phyloP scores from a whole-genome alignment of 2,888 invertebrate species.

The Chrysolina haemoptera region DNA sequence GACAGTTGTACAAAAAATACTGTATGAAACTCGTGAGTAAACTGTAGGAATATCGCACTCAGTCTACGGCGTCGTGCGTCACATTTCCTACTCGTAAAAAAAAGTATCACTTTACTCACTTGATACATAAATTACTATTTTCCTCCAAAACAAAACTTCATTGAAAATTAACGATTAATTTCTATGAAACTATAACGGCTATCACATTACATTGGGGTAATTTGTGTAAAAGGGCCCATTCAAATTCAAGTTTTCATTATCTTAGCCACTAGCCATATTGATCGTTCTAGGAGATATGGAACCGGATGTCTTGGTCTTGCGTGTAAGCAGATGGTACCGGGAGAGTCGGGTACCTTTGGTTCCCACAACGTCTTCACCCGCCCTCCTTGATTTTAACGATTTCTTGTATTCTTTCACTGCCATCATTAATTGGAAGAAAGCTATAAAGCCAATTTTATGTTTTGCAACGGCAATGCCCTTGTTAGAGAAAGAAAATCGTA shows the following conservation, averaged over 20 bases:
- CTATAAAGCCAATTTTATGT: conserved; percentile 42
- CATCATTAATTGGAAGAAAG: conserved; percentile 33
- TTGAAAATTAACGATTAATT: no score
- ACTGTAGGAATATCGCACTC: no score
- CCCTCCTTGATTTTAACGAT: conserved; percentile 39
- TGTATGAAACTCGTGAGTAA: no score
- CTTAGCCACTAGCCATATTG: conserved; percentile 37
- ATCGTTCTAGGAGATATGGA: conserved; percentile 49
- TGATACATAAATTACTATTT: no score
- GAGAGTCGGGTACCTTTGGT: conserved; percentile 43
- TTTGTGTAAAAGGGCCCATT: no score
- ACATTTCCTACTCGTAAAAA: no score
- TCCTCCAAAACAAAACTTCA: no score
- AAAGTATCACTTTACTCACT: no score
- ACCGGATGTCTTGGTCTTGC: conserved; percentile 60
- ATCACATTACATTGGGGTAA: no score
- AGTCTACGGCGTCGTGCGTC: no score
- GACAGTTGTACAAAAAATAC: no score
- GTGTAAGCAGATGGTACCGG: conserved; percentile 50
- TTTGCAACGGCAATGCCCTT: conserved; percentile 38
- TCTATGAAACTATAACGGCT: no score
- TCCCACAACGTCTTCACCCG: conserved; percentile 47
- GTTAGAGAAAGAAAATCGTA: conserved; percentile 36
- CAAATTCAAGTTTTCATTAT: background rate
- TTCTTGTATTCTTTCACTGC: conserved; percentile 43